Conservation (phyloP, 2,888 invertebrate genomes). For the Lasioglossum lativentre region DNA sequence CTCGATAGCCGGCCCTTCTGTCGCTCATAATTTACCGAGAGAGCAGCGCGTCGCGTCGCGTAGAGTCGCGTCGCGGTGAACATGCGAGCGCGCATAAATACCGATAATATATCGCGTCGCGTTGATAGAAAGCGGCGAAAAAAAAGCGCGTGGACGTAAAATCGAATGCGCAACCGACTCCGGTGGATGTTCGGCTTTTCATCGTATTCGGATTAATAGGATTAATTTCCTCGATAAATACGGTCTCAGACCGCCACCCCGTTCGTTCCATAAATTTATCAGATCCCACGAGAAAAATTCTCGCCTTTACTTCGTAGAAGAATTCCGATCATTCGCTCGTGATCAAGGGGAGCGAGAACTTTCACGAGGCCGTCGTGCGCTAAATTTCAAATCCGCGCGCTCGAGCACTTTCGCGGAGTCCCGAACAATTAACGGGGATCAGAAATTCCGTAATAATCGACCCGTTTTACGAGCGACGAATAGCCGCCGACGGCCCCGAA, state of each 20-base stretch:
- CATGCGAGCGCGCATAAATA: neutral
- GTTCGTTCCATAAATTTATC: neutral
- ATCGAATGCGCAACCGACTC: neutral
- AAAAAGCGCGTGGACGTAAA: neutral
- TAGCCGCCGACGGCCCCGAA: constrained; percentile 20
- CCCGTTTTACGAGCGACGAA: constrained; percentile 31
- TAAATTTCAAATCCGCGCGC: constrained; percentile 43
- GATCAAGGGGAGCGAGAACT: constrained; percentile 7
- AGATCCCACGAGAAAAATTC: constrained; percentile 12
- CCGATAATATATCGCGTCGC: neutral
- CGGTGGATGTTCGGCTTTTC: constrained; percentile 16
- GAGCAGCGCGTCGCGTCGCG: neutral
- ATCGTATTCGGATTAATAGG: neutral
- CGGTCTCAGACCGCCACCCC: neutral
- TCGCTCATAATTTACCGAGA: neutral
- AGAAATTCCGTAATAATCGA: constrained; percentile 63
- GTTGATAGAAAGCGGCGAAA: neutral
- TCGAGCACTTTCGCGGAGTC: constrained; percentile 38
- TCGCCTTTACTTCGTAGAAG: neutral
- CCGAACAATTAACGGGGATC: constrained; percentile 55
- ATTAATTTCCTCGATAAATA: constrained; percentile 16
- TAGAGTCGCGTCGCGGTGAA: too few species aligned
- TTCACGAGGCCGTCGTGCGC: constrained; percentile 11
- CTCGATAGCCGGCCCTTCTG: neutral
- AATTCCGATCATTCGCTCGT: neutral